A percentile compares a stretch with the other conserved stretches of the same genome.
phyloP scores from a whole-genome alignment of 92 coral and sea anemone species.

The Zoanthus solanderi region DNA sequence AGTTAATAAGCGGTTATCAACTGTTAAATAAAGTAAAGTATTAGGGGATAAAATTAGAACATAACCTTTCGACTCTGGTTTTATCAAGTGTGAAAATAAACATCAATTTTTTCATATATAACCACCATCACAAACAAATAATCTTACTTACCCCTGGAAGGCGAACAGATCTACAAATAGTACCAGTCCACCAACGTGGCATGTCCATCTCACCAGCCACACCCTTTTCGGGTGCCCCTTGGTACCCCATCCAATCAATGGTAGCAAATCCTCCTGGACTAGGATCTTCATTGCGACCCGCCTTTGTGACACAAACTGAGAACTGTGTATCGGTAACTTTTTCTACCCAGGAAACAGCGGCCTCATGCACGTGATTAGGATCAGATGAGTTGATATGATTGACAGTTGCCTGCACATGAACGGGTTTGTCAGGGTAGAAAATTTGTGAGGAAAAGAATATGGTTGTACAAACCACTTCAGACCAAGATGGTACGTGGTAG shows the following conservation, averaged over 20 bases:
- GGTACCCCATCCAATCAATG: constrained; percentile 71
- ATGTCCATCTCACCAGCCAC: constrained; percentile 73
- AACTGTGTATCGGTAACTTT: constrained; percentile 56
- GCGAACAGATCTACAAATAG: constrained; percentile 61
- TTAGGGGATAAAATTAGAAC: no score
- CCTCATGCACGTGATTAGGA: constrained; percentile 71
- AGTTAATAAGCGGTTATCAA: no score
- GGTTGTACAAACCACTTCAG: constrained; percentile 62
- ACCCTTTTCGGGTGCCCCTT: constrained; percentile 75
- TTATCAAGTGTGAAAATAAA: no score
- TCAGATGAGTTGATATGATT: constrained; percentile 75
- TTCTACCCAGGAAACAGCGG: constrained; percentile 73
- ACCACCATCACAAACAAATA: neutral
- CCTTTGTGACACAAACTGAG: constrained; percentile 68
- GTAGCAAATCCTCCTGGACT: constrained; percentile 43
- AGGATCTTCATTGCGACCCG: constrained; percentile 60
- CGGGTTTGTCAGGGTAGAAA: constrained; percentile 83
- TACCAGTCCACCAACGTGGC: constrained; percentile 81
- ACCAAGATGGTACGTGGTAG: constrained; percentile 62
- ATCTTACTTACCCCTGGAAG: constrained; percentile 53
- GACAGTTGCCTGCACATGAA: constrained; percentile 78
- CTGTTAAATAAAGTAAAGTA: no score
- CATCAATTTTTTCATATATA: neutral
- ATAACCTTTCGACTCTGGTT: no score
- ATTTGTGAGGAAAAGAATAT: constrained; percentile 63